These are phyloP conservation scores for Pristionchus fissidentatus DNA, from an alignment of 2,888 invertebrate genomes.

Conservation along the genomic window DNA sequence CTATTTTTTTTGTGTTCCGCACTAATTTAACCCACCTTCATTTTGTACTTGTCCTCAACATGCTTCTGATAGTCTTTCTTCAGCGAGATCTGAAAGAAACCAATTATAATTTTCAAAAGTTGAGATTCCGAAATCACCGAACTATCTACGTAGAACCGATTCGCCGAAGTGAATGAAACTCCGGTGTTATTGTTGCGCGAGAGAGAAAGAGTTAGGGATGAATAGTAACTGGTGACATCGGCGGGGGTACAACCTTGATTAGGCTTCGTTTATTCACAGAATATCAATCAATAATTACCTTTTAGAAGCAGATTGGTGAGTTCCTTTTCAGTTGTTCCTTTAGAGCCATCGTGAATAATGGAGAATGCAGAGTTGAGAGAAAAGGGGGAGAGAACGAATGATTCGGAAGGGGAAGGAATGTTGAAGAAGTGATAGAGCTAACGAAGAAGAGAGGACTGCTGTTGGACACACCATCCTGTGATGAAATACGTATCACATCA, in stretches of 20 bases:
- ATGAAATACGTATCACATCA: no score
- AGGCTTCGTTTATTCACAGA: neutral
- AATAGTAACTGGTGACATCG: neutral
- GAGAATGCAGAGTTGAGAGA: neutral
- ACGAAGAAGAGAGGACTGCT: neutral
- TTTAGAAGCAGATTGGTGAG: neutral
- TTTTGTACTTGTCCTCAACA: neutral
- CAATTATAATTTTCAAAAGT: neutral
- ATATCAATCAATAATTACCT: neutral
- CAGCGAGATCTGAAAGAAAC: conserved; percentile 3
- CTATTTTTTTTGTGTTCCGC: neutral
- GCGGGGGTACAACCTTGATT: neutral
- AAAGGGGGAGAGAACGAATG: neutral
- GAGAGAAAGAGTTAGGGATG: neutral
- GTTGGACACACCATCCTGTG: neutral
- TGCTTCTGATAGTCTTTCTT: neutral
- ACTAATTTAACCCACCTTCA: neutral
- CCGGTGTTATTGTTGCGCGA: neutral
- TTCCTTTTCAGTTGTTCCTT: neutral
- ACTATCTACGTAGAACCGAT: neutral
- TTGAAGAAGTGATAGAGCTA: neutral
- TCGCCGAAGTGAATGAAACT: neutral
- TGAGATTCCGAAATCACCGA: neutral
- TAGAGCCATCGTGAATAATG: neutral
- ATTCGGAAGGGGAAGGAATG: neutral